Evolutionary conservation across 2,888 invertebrate genomes (phyloP).

Genomic region (Pteria penguin): DNA sequence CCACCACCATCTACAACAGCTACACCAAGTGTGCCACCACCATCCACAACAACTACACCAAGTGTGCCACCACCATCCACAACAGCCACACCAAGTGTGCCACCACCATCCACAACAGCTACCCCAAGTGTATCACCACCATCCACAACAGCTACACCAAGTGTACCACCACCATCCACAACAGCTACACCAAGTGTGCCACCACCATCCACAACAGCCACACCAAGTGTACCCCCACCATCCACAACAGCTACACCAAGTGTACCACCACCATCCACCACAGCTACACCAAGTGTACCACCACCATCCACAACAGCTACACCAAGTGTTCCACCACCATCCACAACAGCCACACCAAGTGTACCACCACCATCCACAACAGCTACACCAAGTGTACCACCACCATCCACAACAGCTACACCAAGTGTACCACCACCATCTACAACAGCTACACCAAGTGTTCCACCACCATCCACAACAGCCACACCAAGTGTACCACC

Average conservation of each 20-base stretch:
- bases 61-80: neutral
- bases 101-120: neutral
- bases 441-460: neutral
- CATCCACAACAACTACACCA: neutral
- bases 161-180: neutral
- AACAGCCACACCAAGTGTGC: neutral
- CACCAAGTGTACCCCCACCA: neutral
- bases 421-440: neutral
- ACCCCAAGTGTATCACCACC: neutral
- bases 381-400: neutral
- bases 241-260: neutral
- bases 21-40: neutral
- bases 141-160: neutral
- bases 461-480: neutral
- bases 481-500: neutral
- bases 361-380: neutral
- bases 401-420: neutral
- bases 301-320: neutral
- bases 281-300: neutral
- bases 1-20: neutral
- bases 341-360: neutral
- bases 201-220: neutral
- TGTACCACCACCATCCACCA: neutral
- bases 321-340: neutral
- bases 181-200: neutral